Percentiles rank a stretch among this genome's conserved stretches.
These are phyloP conservation scores for Micronycteris hirsuta DNA, from an alignment of 2,113 vertebrate species.

Conservation along the genomic window DNA sequence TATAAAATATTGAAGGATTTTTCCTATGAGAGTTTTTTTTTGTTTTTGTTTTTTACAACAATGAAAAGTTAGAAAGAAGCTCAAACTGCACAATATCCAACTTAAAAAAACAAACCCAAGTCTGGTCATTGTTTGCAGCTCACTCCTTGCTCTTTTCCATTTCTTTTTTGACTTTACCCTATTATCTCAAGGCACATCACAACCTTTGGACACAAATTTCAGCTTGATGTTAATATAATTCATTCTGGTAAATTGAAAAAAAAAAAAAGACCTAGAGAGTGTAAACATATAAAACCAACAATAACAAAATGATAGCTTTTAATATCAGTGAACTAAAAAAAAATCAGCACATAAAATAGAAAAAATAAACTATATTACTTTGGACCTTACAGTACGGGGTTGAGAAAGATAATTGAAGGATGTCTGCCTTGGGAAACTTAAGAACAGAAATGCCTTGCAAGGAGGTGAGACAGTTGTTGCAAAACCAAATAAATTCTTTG, in stretches of 20 bases:
- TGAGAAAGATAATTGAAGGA: not conserved
- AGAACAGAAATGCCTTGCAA: not conserved
- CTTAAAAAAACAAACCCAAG: not conserved
- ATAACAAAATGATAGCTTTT: not conserved
- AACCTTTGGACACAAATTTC: not conserved
- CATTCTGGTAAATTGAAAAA: not conserved
- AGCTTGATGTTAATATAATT: not conserved
- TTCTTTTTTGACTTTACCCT: not conserved
- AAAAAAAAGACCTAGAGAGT: not conserved
- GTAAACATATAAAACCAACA: not conserved
- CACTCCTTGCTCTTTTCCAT: not conserved
- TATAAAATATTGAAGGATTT: not conserved
- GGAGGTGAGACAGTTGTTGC: not conserved
- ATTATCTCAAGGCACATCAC: not conserved
- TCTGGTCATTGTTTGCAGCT: not conserved
- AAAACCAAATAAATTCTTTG: slow-evolving; percentile 11
- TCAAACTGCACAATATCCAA: not conserved
- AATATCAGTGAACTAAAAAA: not conserved
- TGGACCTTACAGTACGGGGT: not conserved
- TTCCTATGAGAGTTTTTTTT: not conserved
- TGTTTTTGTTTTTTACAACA: not conserved
- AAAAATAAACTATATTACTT: not conserved
- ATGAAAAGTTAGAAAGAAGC: not conserved
- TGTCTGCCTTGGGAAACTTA: not conserved
- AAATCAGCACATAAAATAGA: not conserved